Conservation (phyloP, 2,888 invertebrate species). For the Nomada lathburiana region DNA sequence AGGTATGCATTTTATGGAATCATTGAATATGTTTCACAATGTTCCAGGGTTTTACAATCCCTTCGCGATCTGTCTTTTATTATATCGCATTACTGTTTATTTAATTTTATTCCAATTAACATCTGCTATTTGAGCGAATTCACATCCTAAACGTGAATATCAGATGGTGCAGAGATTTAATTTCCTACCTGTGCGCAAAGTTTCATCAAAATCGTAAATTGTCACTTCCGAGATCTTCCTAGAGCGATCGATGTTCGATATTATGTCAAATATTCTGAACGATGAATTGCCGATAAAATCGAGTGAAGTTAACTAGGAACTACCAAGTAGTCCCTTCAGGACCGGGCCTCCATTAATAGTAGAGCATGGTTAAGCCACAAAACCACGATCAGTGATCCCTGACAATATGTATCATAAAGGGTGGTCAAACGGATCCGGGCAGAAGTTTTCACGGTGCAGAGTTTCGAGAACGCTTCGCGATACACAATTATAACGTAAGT, state of each 20-base stretch:
- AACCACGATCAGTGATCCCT: constrained; percentile 42
- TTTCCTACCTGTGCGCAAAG: too few relatives aligned
- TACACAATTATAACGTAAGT: constrained; percentile 41
- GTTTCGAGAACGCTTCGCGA: constrained; percentile 20
- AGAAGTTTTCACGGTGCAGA: constrained; percentile 41
- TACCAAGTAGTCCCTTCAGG: constrained; percentile 44
- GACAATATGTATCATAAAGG: constrained; percentile 41
- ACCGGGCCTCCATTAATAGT: constrained; percentile 36
- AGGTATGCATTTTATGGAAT: too few relatives aligned
- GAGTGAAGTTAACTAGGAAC: constrained; percentile 18
- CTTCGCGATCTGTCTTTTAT: too few relatives aligned
- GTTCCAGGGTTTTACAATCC: too few relatives aligned
- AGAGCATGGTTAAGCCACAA: constrained; percentile 38
- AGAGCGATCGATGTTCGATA: neutral
- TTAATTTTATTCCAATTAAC: too few relatives aligned
- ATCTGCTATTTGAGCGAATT: too few relatives aligned
- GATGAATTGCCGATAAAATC: constrained; percentile 18
- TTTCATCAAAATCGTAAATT: too few relatives aligned
- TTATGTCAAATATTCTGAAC: constrained; percentile 13
- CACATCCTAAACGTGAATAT: too few relatives aligned
- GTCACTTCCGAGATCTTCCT: too few relatives aligned
- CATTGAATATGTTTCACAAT: neutral
- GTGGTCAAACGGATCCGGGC: constrained; percentile 32
- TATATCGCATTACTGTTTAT: too few relatives aligned
- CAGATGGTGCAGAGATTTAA: too few relatives aligned